Percentiles rank a stretch among this genome's conserved stretches.
Evolutionary conservation across 1,140 invertebrate species (phyloP).

Genomic region (Gryon sp.): DNA sequence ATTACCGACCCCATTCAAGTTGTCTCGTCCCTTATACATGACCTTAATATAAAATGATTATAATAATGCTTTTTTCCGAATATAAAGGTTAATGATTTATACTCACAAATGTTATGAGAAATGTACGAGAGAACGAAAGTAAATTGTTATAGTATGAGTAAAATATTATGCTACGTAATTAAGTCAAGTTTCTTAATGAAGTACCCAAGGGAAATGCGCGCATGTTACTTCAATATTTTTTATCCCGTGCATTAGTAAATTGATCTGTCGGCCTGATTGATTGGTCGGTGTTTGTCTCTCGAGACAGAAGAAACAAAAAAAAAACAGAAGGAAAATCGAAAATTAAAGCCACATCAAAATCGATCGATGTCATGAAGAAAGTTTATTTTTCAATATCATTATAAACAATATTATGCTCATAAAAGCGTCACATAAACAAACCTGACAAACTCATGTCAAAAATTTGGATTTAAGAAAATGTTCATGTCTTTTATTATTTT

Average conservation of each 20-base stretch:
- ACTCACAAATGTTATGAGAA: constrained; percentile 24
- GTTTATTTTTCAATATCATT: constrained; percentile 24
- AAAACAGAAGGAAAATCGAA: constrained; percentile 56
- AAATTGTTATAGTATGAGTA: constrained; percentile 42
- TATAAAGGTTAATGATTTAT: no score
- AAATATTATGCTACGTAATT: constrained; percentile 62
- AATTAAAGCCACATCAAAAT: constrained; percentile 39
- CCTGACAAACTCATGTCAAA: no score
- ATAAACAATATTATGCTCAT: neutral
- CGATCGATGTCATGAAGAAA: constrained; percentile 36
- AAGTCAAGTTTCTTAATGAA: constrained; percentile 65
- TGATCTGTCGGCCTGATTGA: constrained; percentile 65
- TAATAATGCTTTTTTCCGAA: no score
- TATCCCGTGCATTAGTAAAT: constrained; percentile 67
- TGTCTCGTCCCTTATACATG: no score
- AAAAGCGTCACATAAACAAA: no score
- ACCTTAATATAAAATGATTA: no score
- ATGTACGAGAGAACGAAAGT: constrained; percentile 26
- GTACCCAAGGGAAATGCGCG: constrained; percentile 43
- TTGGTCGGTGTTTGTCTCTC: constrained; percentile 58
- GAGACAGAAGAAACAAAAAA: no score
- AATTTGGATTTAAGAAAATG: no score
- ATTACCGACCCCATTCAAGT: no score
- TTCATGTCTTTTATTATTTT: no score
- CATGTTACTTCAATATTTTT: constrained; percentile 63